Conservation (phyloP, 2,888 invertebrate species). For the Leucozona laternaria region DNA sequence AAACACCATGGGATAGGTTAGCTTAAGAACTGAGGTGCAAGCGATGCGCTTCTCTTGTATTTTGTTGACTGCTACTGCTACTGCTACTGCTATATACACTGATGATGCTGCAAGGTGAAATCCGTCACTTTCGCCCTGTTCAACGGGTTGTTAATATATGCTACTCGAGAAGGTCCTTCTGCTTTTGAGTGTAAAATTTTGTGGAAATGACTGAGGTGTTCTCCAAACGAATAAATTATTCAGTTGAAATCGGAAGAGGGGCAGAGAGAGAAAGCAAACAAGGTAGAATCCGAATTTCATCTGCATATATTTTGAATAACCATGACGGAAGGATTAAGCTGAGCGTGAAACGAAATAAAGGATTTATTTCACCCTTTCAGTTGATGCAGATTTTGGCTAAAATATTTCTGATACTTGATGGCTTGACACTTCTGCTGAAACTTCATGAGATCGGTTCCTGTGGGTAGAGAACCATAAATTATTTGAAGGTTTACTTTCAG, state of each 20-base stretch:
- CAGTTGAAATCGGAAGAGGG: conserved; percentile 40
- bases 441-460: not conserved
- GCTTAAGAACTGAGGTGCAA: conserved; percentile 23
- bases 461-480: too few species aligned
- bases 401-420: conserved; percentile 50
- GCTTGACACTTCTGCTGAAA: conserved; percentile 27
- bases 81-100: not conserved
- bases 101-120: conserved; percentile 38
- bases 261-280: not conserved
- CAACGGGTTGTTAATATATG: conserved; percentile 36
- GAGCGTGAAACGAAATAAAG: conserved; percentile 37
- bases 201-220: conserved; percentile 41
- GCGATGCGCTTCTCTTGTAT: conserved; percentile 30
- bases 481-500: too few species aligned
- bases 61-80: conserved; percentile 15
- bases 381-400: conserved; percentile 14
- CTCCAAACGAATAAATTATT: conserved; percentile 60
- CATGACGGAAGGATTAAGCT: conserved; percentile 27
- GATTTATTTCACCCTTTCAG: conserved; percentile 34
- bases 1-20: conserved; percentile 1
- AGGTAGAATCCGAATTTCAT: conserved; percentile 34
- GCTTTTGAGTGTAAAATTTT: conserved; percentile 35
- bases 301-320: conserved; percentile 59
- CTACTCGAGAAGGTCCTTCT: conserved; percentile 25
- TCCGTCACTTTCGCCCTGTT: conserved; percentile 48